A percentile compares a stretch with the other conserved stretches of the same genome.
These are phyloP conservation scores for Solenopsis invicta DNA, from an alignment of 1,140 invertebrate species.

Conservation along the genomic window DNA sequence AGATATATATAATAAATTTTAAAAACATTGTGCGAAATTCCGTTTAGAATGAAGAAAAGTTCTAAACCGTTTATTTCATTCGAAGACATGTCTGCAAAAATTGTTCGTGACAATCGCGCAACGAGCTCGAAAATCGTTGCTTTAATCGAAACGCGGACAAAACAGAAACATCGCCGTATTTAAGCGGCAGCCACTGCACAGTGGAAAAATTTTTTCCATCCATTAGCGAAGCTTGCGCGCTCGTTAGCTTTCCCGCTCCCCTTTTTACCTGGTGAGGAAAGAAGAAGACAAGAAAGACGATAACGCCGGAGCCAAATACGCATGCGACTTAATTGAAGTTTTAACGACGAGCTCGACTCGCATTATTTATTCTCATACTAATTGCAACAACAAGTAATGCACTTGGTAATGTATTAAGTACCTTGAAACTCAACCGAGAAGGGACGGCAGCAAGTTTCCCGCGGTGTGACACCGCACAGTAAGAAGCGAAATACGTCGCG, in stretches of 20 bases:
- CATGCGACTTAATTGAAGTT: slow-evolving; percentile 75
- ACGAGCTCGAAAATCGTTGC: slow-evolving; percentile 56
- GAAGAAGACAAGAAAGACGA: slow-evolving; percentile 36
- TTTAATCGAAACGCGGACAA: slow-evolving; percentile 65
- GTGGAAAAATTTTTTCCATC: slow-evolving; percentile 62
- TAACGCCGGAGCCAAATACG: slow-evolving; percentile 19
- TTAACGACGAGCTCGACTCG: slow-evolving; percentile 35
- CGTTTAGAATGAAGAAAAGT: not conserved
- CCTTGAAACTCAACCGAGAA: slow-evolving; percentile 43
- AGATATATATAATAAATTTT: not conserved
- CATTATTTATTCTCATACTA: slow-evolving; percentile 76
- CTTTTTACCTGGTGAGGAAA: slow-evolving; percentile 5
- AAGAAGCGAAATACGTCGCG: slow-evolving; percentile 38
- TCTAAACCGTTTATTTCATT: not conserved
- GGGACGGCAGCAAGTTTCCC: slow-evolving; percentile 8
- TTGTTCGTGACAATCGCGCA: not conserved
- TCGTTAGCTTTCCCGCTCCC: slow-evolving; percentile 58
- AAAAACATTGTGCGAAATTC: not conserved
- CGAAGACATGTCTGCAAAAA: slow-evolving; percentile 46
- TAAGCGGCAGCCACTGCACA: slow-evolving; percentile 44
- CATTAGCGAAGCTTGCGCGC: slow-evolving; percentile 43
- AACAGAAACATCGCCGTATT: slow-evolving; percentile 62
- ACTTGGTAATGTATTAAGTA: slow-evolving; percentile 75
- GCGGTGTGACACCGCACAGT: slow-evolving; percentile 13
- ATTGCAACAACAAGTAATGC: slow-evolving; percentile 76